Evolutionary conservation across 1,140 invertebrate genomes (phyloP).

Genomic region (Bombyx mori): DNA sequence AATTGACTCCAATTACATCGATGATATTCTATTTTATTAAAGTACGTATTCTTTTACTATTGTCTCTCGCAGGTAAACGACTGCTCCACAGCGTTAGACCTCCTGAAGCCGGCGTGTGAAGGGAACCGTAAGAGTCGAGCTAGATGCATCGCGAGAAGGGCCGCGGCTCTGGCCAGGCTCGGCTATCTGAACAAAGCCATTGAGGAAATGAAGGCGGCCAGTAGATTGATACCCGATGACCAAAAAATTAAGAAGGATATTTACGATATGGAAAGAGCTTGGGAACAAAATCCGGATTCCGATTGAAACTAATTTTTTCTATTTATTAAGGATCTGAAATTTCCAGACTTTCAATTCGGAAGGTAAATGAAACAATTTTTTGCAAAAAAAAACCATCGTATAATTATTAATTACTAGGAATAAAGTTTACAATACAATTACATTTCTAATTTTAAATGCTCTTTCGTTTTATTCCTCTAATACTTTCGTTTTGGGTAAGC

Average conservation of each 20-base stretch:
- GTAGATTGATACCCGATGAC: slow-evolving; percentile 72
- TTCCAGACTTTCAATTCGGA: too few species aligned
- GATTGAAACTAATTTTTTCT: slow-evolving; percentile 22
- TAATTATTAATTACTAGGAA: too few species aligned
- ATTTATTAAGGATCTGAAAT: too few species aligned
- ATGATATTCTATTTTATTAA: not conserved
- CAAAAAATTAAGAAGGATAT: slow-evolving; percentile 63
- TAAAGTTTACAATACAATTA: too few species aligned
- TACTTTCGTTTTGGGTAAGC: slow-evolving; percentile 54
- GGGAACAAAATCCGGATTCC: slow-evolving; percentile 69
- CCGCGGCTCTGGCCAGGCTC: slow-evolving; percentile 79
- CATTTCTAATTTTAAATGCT: slow-evolving; percentile 12
- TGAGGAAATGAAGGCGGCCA: slow-evolving; percentile 80
- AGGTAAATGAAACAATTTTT: too few species aligned
- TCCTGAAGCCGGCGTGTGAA: slow-evolving; percentile 79
- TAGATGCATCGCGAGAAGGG: slow-evolving; percentile 79
- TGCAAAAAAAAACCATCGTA: too few species aligned
- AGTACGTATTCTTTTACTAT: not conserved
- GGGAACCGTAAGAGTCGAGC: slow-evolving; percentile 79
- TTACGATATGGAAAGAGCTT: slow-evolving; percentile 63
- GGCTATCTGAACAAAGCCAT: slow-evolving; percentile 81
- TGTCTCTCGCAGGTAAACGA: slow-evolving; percentile 50
- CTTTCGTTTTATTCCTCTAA: slow-evolving; percentile 36
- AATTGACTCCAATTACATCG: too few species aligned
- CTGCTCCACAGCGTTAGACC: slow-evolving; percentile 77